Conservation (phyloP, 23 tunicate species). For the Trididemnum nubilum region DNA sequence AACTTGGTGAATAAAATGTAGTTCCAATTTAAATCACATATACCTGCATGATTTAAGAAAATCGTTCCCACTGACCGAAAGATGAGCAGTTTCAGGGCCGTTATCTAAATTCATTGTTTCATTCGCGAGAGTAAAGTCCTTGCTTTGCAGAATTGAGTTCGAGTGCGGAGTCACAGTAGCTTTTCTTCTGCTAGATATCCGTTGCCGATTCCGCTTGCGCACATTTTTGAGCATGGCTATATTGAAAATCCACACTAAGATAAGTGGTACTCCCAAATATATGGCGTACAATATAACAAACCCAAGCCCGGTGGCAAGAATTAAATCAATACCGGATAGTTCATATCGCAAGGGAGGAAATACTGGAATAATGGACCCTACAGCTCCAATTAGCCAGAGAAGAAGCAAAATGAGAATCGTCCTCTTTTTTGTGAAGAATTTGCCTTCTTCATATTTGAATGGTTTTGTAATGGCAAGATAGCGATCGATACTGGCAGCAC, state of each 20-base stretch:
- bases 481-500: constrained; percentile 79
- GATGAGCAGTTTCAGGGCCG: too few species aligned
- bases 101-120: too few species aligned
- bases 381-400: constrained; percentile 60
- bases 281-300: constrained; percentile 54
- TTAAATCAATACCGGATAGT: constrained; percentile 53
- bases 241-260: constrained; percentile 77
- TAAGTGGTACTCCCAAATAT: constrained; percentile 45
- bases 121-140: too few species aligned
- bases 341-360: neutral
- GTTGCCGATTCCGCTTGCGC: neutral
- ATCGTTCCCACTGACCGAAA: too few species aligned
- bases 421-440: constrained; percentile 65
- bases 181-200: neutral
- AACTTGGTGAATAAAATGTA: too few species aligned
- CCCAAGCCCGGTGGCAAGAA: constrained; percentile 40
- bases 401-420: constrained; percentile 16
- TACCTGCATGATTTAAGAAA: too few species aligned
- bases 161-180: too few species aligned
- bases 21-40: too few species aligned
- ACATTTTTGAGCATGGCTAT: constrained; percentile 44
- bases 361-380: neutral
- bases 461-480: constrained; percentile 78
- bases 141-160: too few species aligned
- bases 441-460: constrained; percentile 58